Percentiles rank a stretch among this genome's conserved stretches.
phyloP scores from a whole-genome alignment of 2,797 vertebrate genomes.

The Adrianichthys oophorus region DNA sequence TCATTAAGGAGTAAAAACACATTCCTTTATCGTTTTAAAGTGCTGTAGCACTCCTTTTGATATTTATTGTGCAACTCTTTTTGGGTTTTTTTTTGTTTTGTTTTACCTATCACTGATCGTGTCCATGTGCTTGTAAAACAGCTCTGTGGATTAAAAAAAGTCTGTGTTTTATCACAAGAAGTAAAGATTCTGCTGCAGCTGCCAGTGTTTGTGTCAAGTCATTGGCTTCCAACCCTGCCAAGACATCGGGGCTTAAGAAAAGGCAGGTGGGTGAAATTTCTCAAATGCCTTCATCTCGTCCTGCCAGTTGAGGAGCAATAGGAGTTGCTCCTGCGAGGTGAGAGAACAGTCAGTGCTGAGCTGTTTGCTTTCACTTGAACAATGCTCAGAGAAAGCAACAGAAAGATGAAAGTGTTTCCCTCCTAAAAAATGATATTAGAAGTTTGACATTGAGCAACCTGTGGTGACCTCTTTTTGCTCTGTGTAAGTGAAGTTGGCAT shows the following conservation, averaged over 20 bases:
- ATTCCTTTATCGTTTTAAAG: constrained; percentile 56
- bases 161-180: constrained; percentile 22
- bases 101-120: constrained; percentile 37
- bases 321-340: constrained; percentile 31
- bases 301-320: constrained; percentile 41
- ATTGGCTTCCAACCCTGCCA: constrained; percentile 26
- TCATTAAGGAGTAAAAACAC: constrained; percentile 53
- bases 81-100: constrained; percentile 20
- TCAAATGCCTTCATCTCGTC: constrained; percentile 29
- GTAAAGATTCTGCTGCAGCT: constrained; percentile 3
- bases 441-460: not conserved
- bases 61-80: constrained; percentile 44
- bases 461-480: not conserved
- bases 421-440: not conserved
- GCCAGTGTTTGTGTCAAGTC: constrained; percentile 11
- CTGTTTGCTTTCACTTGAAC: constrained; percentile 29
- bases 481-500: not conserved
- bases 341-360: constrained; percentile 42
- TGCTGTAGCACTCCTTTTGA: constrained; percentile 19
- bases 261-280: constrained; percentile 51
- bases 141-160: constrained; percentile 34
- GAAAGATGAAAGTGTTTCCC: constrained; percentile 1
- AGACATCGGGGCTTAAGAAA: constrained; percentile 24
- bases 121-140: constrained; percentile 64
- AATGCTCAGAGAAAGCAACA: not conserved